phyloP scores from a whole-genome alignment of 2,888 invertebrate genomes.

The Drosophila nigritarsus region DNA sequence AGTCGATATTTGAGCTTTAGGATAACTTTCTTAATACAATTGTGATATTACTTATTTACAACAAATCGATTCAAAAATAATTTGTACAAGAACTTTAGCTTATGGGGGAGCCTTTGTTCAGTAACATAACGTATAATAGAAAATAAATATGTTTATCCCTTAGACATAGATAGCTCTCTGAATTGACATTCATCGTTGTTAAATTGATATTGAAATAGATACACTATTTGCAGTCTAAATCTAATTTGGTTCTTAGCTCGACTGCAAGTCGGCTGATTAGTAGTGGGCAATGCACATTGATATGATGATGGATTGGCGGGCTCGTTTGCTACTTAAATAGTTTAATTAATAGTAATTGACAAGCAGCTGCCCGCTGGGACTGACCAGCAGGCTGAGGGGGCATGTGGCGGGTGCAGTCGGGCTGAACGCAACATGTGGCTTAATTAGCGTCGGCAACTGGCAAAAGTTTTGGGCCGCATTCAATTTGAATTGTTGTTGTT shows the following conservation, averaged over 20 bases:
- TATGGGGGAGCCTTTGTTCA: not conserved
- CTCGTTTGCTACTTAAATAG: slow-evolving; percentile 42
- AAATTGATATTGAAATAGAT: not conserved
- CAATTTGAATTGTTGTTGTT: slow-evolving; percentile 17
- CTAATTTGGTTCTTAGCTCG: not conserved
- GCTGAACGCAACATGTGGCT: slow-evolving; percentile 55
- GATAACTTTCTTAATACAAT: not conserved
- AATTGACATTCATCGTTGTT: not conserved
- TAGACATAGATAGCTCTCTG: not conserved
- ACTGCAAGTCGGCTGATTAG: slow-evolving; percentile 26
- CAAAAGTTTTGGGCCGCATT: slow-evolving; percentile 32
- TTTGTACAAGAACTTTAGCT: not conserved
- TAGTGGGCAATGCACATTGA: slow-evolving; percentile 16
- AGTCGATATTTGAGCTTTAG: too few relatives aligned
- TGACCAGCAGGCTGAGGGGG: not conserved
- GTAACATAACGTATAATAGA: not conserved
- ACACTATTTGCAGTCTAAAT: not conserved
- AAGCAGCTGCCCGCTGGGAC: slow-evolving; percentile 32
- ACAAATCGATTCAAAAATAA: not conserved
- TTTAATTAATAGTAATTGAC: slow-evolving; percentile 57
- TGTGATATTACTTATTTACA: not conserved
- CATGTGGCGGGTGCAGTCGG: slow-evolving; percentile 4
- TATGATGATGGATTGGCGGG: slow-evolving; percentile 41
- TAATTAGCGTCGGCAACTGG: slow-evolving; percentile 56
- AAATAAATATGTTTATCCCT: not conserved